These are phyloP conservation scores for Melitaea cinxia DNA, from an alignment of 1,140 invertebrate genomes.

Conservation along the genomic window DNA sequence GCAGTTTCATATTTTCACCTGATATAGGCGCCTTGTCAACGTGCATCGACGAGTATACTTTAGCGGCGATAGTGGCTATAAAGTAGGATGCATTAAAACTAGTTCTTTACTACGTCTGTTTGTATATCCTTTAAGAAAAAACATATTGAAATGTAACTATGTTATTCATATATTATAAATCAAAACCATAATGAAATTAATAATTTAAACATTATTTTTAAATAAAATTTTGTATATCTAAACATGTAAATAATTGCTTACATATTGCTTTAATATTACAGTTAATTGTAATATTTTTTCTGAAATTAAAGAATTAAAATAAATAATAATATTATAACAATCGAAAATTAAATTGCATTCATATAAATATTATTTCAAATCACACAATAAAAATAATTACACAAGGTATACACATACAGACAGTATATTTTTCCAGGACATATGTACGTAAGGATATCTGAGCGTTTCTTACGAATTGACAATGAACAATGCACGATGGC, in stretches of 20 bases:
- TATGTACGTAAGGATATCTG: conserved; percentile 19
- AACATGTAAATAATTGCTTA: no score
- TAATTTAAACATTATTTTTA: no score
- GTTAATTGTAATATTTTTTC: no score
- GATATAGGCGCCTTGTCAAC: conserved; percentile 32
- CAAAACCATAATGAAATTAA: no score
- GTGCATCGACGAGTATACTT: conserved; percentile 20
- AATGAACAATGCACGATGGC: conserved; percentile 67
- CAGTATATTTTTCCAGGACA: conserved; percentile 1
- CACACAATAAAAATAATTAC: no score
- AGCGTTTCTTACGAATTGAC: conserved; percentile 55
- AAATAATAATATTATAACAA: no score
- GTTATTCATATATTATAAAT: not conserved
- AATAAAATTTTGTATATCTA: no score
- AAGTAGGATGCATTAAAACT: conserved; percentile 31
- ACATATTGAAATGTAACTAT: not conserved
- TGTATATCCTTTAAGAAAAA: not conserved
- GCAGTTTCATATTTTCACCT: conserved; percentile 25
- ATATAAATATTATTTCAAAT: no score
- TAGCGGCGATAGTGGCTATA: conserved; percentile 29
- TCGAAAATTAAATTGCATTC: no score
- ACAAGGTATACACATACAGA: conserved; percentile 13
- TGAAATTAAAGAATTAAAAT: no score
- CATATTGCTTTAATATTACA: no score
- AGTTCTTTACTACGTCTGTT: not conserved